These are phyloP conservation scores for Oscheius myriophilus DNA, from an alignment of 2,888 invertebrate genomes.

Conservation along the genomic window DNA sequence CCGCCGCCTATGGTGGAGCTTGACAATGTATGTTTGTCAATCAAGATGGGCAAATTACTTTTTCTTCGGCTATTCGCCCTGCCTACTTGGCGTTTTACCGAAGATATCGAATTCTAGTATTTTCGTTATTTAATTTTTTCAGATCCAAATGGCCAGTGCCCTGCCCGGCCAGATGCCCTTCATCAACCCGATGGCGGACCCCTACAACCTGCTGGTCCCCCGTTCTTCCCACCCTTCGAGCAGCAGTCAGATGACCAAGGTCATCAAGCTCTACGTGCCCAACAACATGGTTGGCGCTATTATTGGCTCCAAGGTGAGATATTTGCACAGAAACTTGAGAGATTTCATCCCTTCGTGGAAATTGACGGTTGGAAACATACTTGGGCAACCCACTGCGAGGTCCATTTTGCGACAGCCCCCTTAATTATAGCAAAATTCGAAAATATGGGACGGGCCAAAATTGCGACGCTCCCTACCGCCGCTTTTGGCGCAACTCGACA, in stretches of 20 bases:
- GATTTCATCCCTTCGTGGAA: background rate
- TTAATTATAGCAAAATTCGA: no score
- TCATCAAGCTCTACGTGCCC: constrained; percentile 89
- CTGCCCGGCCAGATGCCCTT: constrained; percentile 8
- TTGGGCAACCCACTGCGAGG: no score
- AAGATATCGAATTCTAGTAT: no score
- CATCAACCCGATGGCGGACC: constrained; percentile 13
- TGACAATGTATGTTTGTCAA: no score
- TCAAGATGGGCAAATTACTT: background rate
- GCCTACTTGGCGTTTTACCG: no score
- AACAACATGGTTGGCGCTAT: constrained; percentile 97
- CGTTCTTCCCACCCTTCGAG: constrained; percentile 7
- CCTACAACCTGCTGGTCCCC: background rate
- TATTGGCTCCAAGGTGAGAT: constrained; percentile 85
- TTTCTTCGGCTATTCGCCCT: constrained; percentile 3
- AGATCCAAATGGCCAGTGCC: constrained; percentile 9
- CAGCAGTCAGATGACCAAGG: constrained; percentile 17
- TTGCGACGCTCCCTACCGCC: no score
- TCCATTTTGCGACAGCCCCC: no score
- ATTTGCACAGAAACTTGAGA: background rate
- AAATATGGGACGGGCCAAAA: no score
- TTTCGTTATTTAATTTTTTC: background rate
- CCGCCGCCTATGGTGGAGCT: no score
- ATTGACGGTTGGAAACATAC: background rate
- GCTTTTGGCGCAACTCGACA: no score